phyloP scores from a whole-genome alignment of 2,888 invertebrate genomes.

The Melieria crassipennis region DNA sequence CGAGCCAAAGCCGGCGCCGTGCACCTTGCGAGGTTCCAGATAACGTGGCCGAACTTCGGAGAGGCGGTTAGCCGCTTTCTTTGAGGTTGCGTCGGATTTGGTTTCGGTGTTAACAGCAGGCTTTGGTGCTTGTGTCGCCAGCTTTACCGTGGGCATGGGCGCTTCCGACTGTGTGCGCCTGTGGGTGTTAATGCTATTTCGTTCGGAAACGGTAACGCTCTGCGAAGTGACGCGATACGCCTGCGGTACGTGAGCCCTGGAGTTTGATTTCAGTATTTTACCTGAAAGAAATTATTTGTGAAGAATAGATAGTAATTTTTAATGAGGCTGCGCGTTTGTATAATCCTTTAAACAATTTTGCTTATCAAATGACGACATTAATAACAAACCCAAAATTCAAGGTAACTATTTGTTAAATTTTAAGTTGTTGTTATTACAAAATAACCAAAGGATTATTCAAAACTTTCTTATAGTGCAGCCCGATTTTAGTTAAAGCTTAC shows the following conservation, averaged over 20 bases:
- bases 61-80: constrained; percentile 44
- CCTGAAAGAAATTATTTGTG: constrained; percentile 42
- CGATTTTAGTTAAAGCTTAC: constrained; percentile 46
- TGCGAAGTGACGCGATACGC: constrained; percentile 52
- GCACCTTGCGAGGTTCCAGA: constrained; percentile 69
- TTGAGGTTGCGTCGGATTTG: constrained; percentile 24
- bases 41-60: constrained; percentile 70
- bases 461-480: not conserved
- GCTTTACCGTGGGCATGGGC: constrained; percentile 42
- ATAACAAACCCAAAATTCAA: not conserved
- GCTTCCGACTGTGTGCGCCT: constrained; percentile 65
- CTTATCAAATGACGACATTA: too few species aligned
- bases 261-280: constrained; percentile 61
- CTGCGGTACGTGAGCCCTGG: constrained; percentile 62
- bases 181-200: constrained; percentile 54
- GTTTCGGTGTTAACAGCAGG: constrained; percentile 23
- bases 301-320: not conserved
- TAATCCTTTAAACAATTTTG: not conserved
- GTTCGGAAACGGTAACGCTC: constrained; percentile 46
- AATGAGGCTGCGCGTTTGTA: not conserved
- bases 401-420: too few species aligned
- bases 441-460: not conserved
- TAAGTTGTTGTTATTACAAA: not conserved
- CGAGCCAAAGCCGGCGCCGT: constrained; percentile 34
- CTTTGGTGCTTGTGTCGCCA: constrained; percentile 27